Base-by-base conservation (phyloP, 2,113 vertebrate genomes). In the Electrona antarctica region DNA sequence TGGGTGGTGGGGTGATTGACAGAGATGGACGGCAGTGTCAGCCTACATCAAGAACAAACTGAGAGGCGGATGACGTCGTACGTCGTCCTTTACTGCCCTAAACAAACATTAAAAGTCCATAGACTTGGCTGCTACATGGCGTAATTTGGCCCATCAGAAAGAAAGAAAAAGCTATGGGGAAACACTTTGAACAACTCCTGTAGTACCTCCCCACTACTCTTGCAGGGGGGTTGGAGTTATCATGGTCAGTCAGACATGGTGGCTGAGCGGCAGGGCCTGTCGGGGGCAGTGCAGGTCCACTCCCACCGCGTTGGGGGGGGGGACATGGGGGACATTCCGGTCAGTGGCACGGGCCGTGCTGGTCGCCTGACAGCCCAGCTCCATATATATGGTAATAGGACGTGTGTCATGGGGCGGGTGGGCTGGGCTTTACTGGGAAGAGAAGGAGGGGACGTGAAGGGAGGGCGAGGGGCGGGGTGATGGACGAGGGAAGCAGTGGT, bases 341-440 rank as follows among this genome's bases (percentile, higher is more conserved):
- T 7, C 55, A 56, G 6, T 77, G 68, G 78, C 80, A 74, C 82
- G 74, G 80, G 82, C 78, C 28, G n/a, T 63, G 55, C 70, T 74
- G 63, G 77, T 78, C 11, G 69, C 66, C 73, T 62, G 72, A 85
- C 75, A 77, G 70, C 80, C 67, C 83, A 79, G 85, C 82, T 85
- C 91, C 85, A 93, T 93, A 91, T 93, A 92, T 90, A 92, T 93
- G 92, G 78, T 89, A 93, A 93, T 93, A 70, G 46, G 78, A 74
- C 10, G 48, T 66, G 79, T 80, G 80, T 84, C 55, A 15, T 70
- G 29, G 73, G 83, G 74, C 45, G 45, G 57, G 52, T 62, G 57
- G 61, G 59, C 29, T 9, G 51, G 7, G 74, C 63, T 75, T 83
- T 41, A 21, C 65, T 67, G 66, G 63, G 59, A 60, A 70, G 77